phyloP scores from a whole-genome alignment of 2,797 vertebrate species.

The Spheniscus humboldti region DNA sequence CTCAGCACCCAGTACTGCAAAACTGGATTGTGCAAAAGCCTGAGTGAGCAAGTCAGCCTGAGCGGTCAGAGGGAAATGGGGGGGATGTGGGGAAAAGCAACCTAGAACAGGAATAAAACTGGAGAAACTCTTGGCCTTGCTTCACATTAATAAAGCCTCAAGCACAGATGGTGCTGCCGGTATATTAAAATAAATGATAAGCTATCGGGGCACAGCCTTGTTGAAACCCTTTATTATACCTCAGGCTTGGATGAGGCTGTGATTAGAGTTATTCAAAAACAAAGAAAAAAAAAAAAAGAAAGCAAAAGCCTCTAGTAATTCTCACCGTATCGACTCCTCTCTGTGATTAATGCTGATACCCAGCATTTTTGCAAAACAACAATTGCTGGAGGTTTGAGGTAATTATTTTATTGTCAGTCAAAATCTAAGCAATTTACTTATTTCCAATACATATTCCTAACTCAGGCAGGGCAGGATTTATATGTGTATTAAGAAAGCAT shows the following conservation, averaged over 20 bases:
- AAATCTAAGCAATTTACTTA: background rate
- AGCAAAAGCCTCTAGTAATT: background rate
- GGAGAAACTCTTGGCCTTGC: background rate
- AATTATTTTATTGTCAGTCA: conserved; percentile 4
- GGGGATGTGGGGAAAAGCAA: background rate
- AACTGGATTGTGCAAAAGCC: background rate
- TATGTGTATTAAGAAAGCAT: background rate
- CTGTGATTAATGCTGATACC: conserved; percentile 1
- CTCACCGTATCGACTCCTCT: background rate
- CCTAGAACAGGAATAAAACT: background rate
- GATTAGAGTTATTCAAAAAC: conserved; percentile 6
- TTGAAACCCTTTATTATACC: conserved; percentile 16
- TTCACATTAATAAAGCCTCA: conserved; percentile 12
- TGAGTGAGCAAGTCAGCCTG: background rate
- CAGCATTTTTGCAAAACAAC: background rate
- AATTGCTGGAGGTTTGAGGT: conserved; percentile 4
- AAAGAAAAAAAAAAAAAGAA: background rate
- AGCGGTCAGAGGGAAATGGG: background rate
- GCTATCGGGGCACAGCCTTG: background rate
- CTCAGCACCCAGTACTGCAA: background rate
- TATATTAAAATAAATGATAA: conserved; percentile 37
- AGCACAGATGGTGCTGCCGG: background rate
- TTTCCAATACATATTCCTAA: background rate
- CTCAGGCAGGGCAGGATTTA: background rate
- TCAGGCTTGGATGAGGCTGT: background rate